These are phyloP conservation scores for Trimorus sp. DNA, from an alignment of 2,888 invertebrate species.

Conservation along the genomic window DNA sequence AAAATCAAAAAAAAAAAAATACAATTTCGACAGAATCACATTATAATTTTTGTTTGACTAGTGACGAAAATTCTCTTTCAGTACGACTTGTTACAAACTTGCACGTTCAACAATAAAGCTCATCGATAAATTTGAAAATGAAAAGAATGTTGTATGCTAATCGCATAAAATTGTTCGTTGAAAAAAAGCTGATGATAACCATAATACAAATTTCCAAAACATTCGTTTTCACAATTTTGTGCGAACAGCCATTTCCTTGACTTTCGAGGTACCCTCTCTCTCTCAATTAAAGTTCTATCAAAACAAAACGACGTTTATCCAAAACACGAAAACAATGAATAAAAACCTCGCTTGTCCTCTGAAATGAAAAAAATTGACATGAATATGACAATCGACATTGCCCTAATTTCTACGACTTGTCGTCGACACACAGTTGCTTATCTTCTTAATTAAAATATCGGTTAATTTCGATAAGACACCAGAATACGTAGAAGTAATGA, in stretches of 20 bases:
- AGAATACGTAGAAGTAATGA: slow-evolving; percentile 78
- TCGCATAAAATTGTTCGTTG: too few species aligned
- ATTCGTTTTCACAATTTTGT: slow-evolving; percentile 47
- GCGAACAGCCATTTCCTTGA: slow-evolving; percentile 54
- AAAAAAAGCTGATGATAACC: too few species aligned
- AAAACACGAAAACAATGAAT: slow-evolving; percentile 12
- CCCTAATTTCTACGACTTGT: slow-evolving; percentile 61
- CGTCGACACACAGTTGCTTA: slow-evolving; percentile 64
- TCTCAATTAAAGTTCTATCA: slow-evolving; percentile 8
- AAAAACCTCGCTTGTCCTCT: slow-evolving; percentile 8
- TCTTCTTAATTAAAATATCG: slow-evolving; percentile 73
- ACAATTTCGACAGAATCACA: slow-evolving; percentile 51
- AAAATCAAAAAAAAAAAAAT: slow-evolving; percentile 20
- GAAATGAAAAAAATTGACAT: slow-evolving; percentile 38
- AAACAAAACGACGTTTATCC: slow-evolving; percentile 10
- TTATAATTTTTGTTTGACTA: slow-evolving; percentile 49
- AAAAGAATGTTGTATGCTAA: background rate
- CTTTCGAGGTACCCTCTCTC: slow-evolving; percentile 20
- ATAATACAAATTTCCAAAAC: slow-evolving; percentile 3
- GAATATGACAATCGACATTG: slow-evolving; percentile 53
- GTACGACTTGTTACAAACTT: slow-evolving; percentile 45
- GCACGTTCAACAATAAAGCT: slow-evolving; percentile 52
- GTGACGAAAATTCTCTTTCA: slow-evolving; percentile 31
- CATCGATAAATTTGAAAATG: slow-evolving; percentile 25
- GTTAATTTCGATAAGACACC: slow-evolving; percentile 79